Evolutionary conservation across 2,797 vertebrate species (phyloP), one percentile per base, ranked within the genome.

Genomic region (Enteromius afrohamiltoni): DNA sequence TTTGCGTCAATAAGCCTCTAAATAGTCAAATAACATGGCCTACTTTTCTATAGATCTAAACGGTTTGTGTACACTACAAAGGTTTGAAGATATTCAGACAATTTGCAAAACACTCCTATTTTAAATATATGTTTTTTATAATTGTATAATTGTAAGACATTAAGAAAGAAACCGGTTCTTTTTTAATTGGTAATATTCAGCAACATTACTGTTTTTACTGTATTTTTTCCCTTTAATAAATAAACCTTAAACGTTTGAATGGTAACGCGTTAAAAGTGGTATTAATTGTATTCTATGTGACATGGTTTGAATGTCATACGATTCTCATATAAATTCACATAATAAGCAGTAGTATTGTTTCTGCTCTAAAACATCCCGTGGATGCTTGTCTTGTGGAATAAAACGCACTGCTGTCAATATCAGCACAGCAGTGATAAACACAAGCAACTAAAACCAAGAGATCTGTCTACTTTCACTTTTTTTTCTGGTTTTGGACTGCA

Each of bases 311-410:
- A n/a, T n/a, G n/a, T n/a, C n/a, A n/a, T 49, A 73, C 10, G 0
- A 1, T 21, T 7, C 37, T 40, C 37, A 8, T 40, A 8, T 40
- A 40, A 40, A 40, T 74, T 74, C 10, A 42, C 13, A 45, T 29
- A 47, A n/a, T 47, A 47, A 29, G 17, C 11, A 45, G 19, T 19
- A 26, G n/a, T 26, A 26, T 62, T 29, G 55, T 47, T 60, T 73
- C 9, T 45, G 21, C 8, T 40, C 1, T 13, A 40, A 29, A 70
- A 80, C 65, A 58, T 70, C 3, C n/a, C 34, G 21, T 34, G 16
- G n/a, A 80, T 49, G n/a, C 3, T 37, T 23, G 1, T 58, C n/a
- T 13, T 42, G 34, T 34, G 71, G 77, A 88, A 85, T 90, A 91
- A 88, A 83, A 84, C 11, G 13, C 7, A 37, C 31, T 77, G 71